Evolutionary conservation across 2,797 vertebrate genomes (phyloP).

Genomic region (Selene dorsalis): DNA sequence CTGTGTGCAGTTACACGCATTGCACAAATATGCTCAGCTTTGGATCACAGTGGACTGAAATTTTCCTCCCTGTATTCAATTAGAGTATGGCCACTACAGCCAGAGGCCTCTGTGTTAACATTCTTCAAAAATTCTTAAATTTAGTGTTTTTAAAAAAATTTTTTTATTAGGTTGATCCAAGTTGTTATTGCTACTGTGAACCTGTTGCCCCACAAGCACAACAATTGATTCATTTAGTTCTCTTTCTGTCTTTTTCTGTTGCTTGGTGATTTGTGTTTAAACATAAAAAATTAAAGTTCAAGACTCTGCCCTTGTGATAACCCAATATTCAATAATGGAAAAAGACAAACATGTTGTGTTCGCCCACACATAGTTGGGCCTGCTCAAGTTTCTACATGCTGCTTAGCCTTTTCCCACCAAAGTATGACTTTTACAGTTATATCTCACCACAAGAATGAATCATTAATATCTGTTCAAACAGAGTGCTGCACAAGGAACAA

Average conservation of each 20-base stretch:
- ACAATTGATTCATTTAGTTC: neutral
- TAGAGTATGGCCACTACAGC: neutral
- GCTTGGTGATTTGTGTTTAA: too few relatives aligned
- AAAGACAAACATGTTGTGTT: neutral
- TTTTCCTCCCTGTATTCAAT: neutral
- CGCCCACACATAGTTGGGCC: conserved; percentile 9
- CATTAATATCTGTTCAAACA: conserved; percentile 23
- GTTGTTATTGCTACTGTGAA: neutral
- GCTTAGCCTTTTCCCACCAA: neutral
- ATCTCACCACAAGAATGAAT: conserved; percentile 15
- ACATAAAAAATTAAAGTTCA: neutral
- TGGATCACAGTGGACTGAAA: neutral
- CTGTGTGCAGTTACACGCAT: conserved; percentile 24
- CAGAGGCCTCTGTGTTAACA: neutral
- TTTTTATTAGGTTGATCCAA: neutral
- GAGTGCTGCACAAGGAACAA: neutral
- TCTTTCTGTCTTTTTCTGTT: neutral
- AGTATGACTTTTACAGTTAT: neutral
- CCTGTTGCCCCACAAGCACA: neutral
- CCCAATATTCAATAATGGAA: neutral
- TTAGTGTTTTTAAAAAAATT: neutral
- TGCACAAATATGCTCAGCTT: conserved; percentile 10
- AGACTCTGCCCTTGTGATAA: neutral
- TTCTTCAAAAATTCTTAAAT: neutral
- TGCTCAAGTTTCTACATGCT: conserved; percentile 26